phyloP scores from a whole-genome alignment of 2,113 vertebrate genomes.

The Hemiprocne comata region DNA sequence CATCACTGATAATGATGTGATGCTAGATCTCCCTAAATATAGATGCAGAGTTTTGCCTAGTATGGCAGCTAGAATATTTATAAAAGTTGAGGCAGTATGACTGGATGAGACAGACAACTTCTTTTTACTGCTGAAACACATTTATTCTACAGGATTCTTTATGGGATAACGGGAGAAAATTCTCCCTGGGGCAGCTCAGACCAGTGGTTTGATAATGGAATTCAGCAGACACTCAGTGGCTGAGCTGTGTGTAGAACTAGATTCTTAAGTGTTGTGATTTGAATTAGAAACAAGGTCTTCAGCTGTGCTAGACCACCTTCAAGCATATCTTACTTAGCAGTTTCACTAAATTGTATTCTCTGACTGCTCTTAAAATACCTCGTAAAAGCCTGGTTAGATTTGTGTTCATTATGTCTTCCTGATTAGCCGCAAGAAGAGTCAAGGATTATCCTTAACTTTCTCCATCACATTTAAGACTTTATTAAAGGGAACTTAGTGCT shows the following conservation, averaged over 20 bases:
- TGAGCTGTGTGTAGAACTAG: not conserved
- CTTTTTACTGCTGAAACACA: not conserved
- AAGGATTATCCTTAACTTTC: not conserved
- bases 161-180: not conserved
- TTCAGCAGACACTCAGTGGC: accelerated
- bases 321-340: not conserved
- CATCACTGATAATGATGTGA: not conserved
- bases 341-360: not conserved
- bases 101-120: not conserved
- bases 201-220: not conserved
- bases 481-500: not conserved
- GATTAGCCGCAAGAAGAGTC: not conserved
- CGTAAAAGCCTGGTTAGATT: not conserved
- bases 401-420: not conserved
- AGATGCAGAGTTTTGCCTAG: not conserved
- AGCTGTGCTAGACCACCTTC: not conserved
- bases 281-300: not conserved
- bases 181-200: not conserved
- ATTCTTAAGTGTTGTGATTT: not conserved
- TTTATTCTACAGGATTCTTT: not conserved
- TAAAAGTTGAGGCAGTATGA: not conserved
- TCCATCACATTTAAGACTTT: not conserved
- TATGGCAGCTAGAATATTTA: not conserved
- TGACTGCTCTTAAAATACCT: not conserved
- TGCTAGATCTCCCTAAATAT: not conserved